Evolutionary conservation across 2,888 invertebrate genomes (phyloP).

Genomic region (Eudasyphora cyanicolor): DNA sequence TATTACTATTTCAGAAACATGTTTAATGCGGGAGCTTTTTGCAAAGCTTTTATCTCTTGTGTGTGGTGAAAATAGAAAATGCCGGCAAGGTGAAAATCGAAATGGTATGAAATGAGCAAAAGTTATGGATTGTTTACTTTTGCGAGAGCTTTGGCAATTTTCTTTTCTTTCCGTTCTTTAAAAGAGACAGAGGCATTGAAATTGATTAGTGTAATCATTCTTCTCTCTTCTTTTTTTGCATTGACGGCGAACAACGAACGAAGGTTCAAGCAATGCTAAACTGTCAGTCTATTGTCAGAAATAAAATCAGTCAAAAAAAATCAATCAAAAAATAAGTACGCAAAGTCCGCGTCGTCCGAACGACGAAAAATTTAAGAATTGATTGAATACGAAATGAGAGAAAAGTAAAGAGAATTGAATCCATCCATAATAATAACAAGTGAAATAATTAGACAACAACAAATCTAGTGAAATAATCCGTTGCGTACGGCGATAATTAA

Average conservation of each 20-base stretch:
- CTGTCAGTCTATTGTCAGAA: too few relatives aligned
- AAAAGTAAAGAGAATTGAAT: constrained; percentile 35
- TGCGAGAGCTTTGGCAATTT: too few relatives aligned
- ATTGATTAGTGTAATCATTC: constrained; percentile 64
- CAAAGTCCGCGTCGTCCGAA: too few relatives aligned
- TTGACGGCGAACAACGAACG: constrained; percentile 12
- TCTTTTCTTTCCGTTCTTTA: too few relatives aligned
- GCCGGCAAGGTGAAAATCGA: constrained; percentile 52
- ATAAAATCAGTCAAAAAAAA: too few relatives aligned
- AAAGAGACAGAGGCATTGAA: too few relatives aligned
- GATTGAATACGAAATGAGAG: not conserved
- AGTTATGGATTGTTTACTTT: too few relatives aligned
- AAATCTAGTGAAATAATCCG: not conserved
- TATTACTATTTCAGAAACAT: not conserved
- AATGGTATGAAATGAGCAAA: constrained; percentile 31
- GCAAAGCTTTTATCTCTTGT: constrained; percentile 35
- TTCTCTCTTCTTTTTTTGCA: constrained; percentile 33
- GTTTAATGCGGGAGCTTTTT: constrained; percentile 17
- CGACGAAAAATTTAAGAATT: not conserved
- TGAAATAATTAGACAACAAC: constrained; percentile 6
- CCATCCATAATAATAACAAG: constrained; percentile 20
- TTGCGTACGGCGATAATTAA: constrained; percentile 26
- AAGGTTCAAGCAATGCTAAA: not conserved
- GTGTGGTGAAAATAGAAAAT: constrained; percentile 16
- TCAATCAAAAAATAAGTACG: too few relatives aligned